Conservation (phyloP, 2,113 vertebrate genomes). For the Toxostoma redivivum region DNA sequence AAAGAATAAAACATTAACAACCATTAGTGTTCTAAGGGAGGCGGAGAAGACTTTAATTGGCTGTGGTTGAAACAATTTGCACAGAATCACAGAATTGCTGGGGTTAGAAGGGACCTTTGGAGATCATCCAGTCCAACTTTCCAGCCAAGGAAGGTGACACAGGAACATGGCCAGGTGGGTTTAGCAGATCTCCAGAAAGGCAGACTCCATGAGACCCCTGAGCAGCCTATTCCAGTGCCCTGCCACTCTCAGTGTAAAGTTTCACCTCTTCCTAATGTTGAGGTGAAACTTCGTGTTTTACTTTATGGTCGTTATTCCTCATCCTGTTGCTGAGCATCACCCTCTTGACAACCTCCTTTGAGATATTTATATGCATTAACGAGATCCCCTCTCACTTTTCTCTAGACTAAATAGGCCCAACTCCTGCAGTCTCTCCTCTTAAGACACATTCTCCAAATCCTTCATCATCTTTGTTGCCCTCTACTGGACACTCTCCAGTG, state of each 20-base stretch:
- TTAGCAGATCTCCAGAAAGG: not conserved
- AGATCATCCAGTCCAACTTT: not conserved
- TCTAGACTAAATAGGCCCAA: not conserved
- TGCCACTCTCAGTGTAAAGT: not conserved
- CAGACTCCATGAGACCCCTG: not conserved
- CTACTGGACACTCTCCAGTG: not conserved
- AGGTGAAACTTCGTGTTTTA: not conserved
- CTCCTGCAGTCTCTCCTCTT: not conserved
- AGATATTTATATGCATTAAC: not conserved
- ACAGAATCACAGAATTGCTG: not conserved
- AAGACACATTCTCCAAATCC: not conserved
- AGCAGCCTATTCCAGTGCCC: not conserved
- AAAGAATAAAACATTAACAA: not conserved
- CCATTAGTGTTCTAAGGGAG: not conserved
- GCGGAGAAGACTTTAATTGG: not conserved
- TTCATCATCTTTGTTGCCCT: not conserved
- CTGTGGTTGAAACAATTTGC: rapidly evolving
- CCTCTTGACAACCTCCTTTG: not conserved
- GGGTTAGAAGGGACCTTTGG: not conserved
- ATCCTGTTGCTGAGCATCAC: not conserved
- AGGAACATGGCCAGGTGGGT: not conserved
- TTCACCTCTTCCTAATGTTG: not conserved
- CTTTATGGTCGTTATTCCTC: not conserved
- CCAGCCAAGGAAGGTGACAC: not conserved
- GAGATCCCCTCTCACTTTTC: not conserved